Evolutionary conservation across 2,797 vertebrate genomes (phyloP).

Genomic region (Rachycentron canadum): DNA sequence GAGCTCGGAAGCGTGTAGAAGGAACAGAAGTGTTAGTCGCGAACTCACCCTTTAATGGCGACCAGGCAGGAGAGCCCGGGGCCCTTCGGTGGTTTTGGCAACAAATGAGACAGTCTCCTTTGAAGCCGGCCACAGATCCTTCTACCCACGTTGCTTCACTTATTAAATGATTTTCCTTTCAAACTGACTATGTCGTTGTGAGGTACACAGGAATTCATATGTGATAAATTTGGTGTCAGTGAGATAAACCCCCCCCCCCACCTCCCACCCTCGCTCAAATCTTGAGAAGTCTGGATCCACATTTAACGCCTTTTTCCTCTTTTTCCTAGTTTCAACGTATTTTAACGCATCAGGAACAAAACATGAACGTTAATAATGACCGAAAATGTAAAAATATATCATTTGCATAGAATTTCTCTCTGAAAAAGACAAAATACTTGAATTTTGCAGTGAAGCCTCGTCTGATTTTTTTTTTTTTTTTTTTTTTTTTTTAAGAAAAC

Average conservation of each 20-base stretch:
- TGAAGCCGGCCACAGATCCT: constrained; percentile 66
- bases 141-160: constrained; percentile 59
- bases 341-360: not conserved
- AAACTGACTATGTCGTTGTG: constrained; percentile 29
- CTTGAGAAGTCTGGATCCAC: not conserved
- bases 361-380: not conserved
- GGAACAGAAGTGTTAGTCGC: constrained; percentile 50
- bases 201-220: constrained; percentile 33
- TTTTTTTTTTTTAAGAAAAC: not conserved
- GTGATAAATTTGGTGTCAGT: constrained; percentile 32
- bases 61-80: constrained; percentile 54
- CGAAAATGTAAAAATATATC: not conserved
- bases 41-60: constrained; percentile 61
- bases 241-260: not conserved
- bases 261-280: too few species aligned
- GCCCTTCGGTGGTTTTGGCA: constrained; percentile 69
- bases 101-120: constrained; percentile 64
- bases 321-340: not conserved
- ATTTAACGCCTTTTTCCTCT: not conserved
- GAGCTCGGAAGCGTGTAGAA: constrained; percentile 21
- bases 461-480: not conserved
- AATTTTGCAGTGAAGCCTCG: not conserved
- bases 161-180: constrained; percentile 58
- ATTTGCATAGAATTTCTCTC: not conserved
- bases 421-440: not conserved